Evolutionary conservation across 2,797 vertebrate species (phyloP).

Genomic region (Macropodus opercularis): DNA sequence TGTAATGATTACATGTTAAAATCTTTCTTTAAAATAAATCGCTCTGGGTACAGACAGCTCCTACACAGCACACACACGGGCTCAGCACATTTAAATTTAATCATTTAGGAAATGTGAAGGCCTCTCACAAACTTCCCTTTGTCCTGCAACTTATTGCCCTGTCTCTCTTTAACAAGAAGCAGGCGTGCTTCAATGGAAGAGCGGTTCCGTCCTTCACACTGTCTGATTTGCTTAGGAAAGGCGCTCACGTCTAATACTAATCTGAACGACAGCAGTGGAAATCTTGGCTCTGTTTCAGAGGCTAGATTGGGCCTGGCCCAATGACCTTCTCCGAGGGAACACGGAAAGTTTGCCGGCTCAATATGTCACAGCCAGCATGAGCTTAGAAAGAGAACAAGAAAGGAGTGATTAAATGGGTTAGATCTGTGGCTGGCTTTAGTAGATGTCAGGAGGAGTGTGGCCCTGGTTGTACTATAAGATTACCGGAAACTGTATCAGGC

Average conservation of each 20-base stretch:
- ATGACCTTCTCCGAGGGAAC: conserved; percentile 79
- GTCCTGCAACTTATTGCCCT: conserved; percentile 74
- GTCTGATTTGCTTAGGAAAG: conserved; percentile 82
- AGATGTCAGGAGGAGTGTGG: conserved; percentile 56
- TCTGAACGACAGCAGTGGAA: conserved; percentile 82
- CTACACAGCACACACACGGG: conserved; percentile 16
- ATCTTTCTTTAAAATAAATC: conserved; percentile 3
- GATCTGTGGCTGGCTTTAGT: conserved; percentile 54
- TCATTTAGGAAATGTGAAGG: conserved; percentile 54
- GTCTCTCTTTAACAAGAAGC: conserved; percentile 74
- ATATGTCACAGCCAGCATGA: conserved; percentile 69
- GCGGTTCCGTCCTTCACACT: conserved; percentile 81
- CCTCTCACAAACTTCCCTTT: conserved; percentile 69
- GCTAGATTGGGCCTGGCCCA: conserved; percentile 79
- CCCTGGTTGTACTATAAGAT: conserved; percentile 54
- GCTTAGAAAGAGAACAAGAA: conserved; percentile 71
- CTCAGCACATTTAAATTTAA: conserved; percentile 58
- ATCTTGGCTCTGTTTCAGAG: conserved; percentile 84
- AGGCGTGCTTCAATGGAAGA: conserved; percentile 75
- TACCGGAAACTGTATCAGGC: conserved; percentile 51
- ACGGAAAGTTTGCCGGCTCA: conserved; percentile 79
- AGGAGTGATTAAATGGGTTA: conserved; percentile 70
- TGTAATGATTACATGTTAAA: conserved; percentile 6
- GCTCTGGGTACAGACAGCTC: conserved; percentile 24
- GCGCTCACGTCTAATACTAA: conserved; percentile 81